phyloP scores from a whole-genome alignment of 2,797 vertebrate species.

The Pempheris klunzingeri region DNA sequence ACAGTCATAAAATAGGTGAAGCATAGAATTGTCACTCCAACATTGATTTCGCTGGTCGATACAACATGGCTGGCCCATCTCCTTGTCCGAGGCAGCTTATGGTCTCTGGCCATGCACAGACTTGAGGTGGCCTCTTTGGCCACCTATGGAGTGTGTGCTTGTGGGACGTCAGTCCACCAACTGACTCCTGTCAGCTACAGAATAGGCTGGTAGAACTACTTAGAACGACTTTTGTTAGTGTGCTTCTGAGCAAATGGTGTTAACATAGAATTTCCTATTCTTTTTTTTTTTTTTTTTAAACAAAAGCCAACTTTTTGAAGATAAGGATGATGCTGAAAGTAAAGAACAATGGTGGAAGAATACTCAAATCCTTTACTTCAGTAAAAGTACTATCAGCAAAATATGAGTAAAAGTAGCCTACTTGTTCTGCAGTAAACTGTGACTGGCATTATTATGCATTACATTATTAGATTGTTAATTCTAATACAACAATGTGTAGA shows the following conservation, averaged over 20 bases:
- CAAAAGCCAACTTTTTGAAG: background rate
- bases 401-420: background rate
- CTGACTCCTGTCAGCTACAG: constrained; percentile 5
- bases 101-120: background rate
- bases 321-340: background rate
- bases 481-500: background rate
- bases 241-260: background rate
- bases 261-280: background rate
- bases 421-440: background rate
- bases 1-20: constrained; percentile 29
- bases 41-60: constrained; percentile 23
- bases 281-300: background rate
- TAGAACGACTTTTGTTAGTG: background rate
- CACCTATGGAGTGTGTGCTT: background rate
- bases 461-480: background rate
- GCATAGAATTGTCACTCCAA: constrained; percentile 13
- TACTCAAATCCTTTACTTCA: background rate
- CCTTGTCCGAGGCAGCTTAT: background rate
- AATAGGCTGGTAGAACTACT: background rate
- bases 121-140: background rate
- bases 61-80: background rate
- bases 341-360: background rate
- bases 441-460: background rate
- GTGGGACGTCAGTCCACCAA: background rate
- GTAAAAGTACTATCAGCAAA: background rate